Evolutionary conservation across 1,140 invertebrate genomes (phyloP).

Genomic region (Telenomus remus): DNA sequence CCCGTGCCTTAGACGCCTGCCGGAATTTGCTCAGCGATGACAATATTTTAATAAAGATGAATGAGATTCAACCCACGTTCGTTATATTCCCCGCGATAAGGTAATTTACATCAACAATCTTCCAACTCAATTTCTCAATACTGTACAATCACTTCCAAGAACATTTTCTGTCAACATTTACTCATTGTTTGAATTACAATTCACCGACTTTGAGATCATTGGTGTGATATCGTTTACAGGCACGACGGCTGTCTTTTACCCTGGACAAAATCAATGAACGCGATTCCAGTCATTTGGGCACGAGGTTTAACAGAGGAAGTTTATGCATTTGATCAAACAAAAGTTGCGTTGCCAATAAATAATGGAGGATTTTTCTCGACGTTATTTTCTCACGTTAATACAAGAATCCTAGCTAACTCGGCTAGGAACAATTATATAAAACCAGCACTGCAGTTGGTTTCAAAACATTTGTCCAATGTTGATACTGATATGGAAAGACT

Average conservation of each 20-base stretch:
- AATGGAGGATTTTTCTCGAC: slow-evolving; percentile 63
- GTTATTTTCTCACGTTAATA: slow-evolving; percentile 59
- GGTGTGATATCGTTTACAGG: slow-evolving; percentile 49
- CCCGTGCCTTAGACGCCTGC: slow-evolving; percentile 62
- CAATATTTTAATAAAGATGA: slow-evolving; percentile 57
- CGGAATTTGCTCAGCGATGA: slow-evolving; percentile 61
- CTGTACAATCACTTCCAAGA: too few relatives aligned
- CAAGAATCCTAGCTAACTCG: slow-evolving; percentile 58
- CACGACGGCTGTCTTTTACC: slow-evolving; percentile 72
- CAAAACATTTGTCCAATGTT: slow-evolving; percentile 56
- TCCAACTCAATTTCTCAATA: not conserved
- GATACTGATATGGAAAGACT: slow-evolving; percentile 60
- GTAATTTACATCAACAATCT: too few relatives aligned
- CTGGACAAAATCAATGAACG: slow-evolving; percentile 61
- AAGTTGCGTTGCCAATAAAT: slow-evolving; percentile 66
- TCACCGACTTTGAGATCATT: too few relatives aligned
- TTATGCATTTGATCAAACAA: slow-evolving; percentile 67
- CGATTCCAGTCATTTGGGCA: slow-evolving; percentile 70
- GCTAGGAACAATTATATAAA: slow-evolving; percentile 62
- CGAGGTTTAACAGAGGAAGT: slow-evolving; percentile 66
- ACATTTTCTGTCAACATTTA: too few relatives aligned
- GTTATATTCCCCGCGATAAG: slow-evolving; percentile 68
- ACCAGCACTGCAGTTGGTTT: slow-evolving; percentile 58
- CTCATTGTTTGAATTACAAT: too few relatives aligned
- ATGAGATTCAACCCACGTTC: slow-evolving; percentile 67